Conservation (phyloP, 2,113 vertebrate species). For the Grantiella picta region DNA sequence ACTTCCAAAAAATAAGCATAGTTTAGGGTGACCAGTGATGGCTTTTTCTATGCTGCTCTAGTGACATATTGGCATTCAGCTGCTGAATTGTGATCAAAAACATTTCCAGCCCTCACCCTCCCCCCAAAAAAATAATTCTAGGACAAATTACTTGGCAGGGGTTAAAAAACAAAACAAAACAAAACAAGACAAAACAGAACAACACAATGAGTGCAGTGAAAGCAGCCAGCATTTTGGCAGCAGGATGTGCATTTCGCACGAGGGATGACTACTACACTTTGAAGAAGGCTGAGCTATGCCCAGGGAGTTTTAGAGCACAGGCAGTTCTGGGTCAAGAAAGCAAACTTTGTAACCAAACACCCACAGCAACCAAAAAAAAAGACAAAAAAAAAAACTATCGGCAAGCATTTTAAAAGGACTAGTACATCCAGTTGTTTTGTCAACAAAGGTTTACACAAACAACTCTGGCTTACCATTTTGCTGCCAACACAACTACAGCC, state of each 20-base stretch:
- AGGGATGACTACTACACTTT: neutral
- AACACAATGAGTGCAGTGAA: neutral
- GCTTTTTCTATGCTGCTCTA: neutral
- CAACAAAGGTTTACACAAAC: constrained; percentile 21
- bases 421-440: neutral
- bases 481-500: neutral
- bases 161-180: neutral
- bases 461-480: neutral
- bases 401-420: neutral
- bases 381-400: neutral
- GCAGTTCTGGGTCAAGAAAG: neutral
- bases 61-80: neutral
- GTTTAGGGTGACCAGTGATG: neutral
- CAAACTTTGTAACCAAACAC: constrained; percentile 1
- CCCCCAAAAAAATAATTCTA: accelerated
- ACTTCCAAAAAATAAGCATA: neutral
- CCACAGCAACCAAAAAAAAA: neutral
- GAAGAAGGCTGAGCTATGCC: constrained; percentile 7
- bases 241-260: neutral
- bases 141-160: neutral
- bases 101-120: neutral
- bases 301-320: neutral
- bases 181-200: too few relatives aligned
- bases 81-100: neutral
- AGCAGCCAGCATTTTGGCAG: constrained; percentile 20